Evolutionary conservation across 1,140 invertebrate species (phyloP), one percentile per base, ranked within the genome.

Genomic region (Leptopilina clavipes): DNA sequence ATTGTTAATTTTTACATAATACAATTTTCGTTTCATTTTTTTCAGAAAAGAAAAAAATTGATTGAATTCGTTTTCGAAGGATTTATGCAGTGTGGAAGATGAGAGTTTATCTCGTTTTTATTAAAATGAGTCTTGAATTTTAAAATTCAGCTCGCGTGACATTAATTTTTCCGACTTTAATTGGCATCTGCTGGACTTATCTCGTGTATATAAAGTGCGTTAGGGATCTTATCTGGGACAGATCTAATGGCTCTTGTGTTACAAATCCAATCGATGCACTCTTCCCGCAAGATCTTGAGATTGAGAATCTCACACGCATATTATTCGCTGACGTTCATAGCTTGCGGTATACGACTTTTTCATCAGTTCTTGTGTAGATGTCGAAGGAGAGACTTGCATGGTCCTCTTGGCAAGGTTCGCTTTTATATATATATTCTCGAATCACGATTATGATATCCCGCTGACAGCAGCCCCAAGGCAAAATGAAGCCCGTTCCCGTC

Each of bases 351-450:
- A 14, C 56, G 19, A 59, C 19, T 59, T 59, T 59, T 59, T 59
- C 56, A 31, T 59, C 56, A 59, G 56, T 31, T 22, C 56, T 59
- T 59, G 56, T 59, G 56, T 59, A 59, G 56, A 59, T 22, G 56
- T 22, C 56, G 56, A 59, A 59, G 56, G 56, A 59, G 56, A 59
- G 56, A 59, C 22, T 18, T 22, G 56, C 56, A 59, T 22, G 56
- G 25, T 59, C 56, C 17, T 59, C 56, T 54, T 54, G 8, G 17
- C 52, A 54, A 19, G 52, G 10, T 54, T 54, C 52, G 52, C 52
- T 40, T 40, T 3, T 40, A 40, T 31, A 31, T 31, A 31, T 31
- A 6, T 31, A 52, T n/a, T n/a, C 48, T 56, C 17, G 56, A 25
- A 59, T 19, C 22, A 22, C 56, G 56, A 59, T 59, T 59, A 59